Percentiles rank a stretch among this genome's conserved stretches.
phyloP scores from a whole-genome alignment of 2,113 vertebrate species.

The Grantiella picta region DNA sequence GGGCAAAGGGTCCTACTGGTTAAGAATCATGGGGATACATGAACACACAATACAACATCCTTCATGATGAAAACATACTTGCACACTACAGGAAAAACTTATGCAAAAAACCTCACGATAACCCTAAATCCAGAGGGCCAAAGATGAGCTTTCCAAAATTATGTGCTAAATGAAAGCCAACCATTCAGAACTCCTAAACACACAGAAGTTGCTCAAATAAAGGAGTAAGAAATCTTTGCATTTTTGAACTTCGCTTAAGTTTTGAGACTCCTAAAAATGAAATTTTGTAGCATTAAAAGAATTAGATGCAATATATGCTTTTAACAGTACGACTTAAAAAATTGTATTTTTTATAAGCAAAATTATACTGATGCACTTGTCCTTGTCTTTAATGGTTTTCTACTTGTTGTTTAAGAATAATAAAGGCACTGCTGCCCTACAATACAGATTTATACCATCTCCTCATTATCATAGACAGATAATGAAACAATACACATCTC shows the following conservation, averaged over 20 bases:
- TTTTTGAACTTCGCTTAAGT: not conserved
- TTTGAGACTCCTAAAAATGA: not conserved
- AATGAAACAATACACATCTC: not conserved
- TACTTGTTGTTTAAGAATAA: not conserved
- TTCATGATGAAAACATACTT: not conserved
- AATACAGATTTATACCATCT: not conserved
- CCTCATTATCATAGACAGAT: not conserved
- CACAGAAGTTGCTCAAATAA: not conserved
- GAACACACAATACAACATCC: not conserved
- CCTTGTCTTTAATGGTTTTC: not conserved
- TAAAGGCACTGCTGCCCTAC: not conserved
- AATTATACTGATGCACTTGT: slow-evolving; percentile 19
- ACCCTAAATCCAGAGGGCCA: not conserved
- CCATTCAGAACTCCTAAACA: not conserved
- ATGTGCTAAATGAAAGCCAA: not conserved
- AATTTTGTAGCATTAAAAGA: not conserved
- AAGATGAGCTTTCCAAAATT: not conserved
- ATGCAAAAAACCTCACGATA: not conserved
- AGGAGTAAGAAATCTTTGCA: not conserved
- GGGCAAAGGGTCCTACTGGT: not conserved
- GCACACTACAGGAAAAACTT: not conserved
- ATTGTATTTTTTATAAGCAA: not conserved
- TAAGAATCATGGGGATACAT: not conserved
- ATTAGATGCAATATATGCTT: not conserved
- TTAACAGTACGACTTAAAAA: slow-evolving; percentile 6